phyloP scores from a whole-genome alignment of 2,797 vertebrate species.

The Ibycter americanus region DNA sequence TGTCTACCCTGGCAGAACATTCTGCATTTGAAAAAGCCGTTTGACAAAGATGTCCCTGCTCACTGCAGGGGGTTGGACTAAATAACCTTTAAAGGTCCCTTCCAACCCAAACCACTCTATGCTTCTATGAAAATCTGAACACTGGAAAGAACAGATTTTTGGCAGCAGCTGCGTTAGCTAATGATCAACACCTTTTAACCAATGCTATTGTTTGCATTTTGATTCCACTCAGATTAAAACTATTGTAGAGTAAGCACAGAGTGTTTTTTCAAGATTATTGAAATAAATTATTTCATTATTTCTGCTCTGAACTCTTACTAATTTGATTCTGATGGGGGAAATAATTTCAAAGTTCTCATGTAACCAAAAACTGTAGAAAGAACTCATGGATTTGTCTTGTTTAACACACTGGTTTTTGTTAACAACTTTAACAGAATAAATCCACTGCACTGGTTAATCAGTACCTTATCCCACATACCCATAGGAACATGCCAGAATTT shows the following conservation, averaged over 20 bases:
- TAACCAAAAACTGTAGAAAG: background rate
- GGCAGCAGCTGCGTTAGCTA: accelerated
- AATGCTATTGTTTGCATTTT: background rate
- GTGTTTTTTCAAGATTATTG: background rate
- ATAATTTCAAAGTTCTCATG: background rate
- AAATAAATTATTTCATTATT: background rate
- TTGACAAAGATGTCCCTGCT: background rate
- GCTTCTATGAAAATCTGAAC: background rate
- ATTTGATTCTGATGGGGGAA: background rate
- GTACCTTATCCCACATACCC: background rate
- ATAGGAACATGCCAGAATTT: background rate
- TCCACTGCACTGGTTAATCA: background rate
- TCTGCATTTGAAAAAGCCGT: background rate
- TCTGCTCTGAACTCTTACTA: background rate
- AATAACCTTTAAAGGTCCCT: background rate
- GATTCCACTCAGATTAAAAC: background rate
- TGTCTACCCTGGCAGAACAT: accelerated
- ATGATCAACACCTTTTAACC: background rate
- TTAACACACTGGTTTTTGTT: background rate
- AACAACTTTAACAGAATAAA: background rate
- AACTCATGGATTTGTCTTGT: background rate
- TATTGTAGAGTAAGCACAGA: background rate
- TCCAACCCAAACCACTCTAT: background rate
- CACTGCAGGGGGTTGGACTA: background rate
- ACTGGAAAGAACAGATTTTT: background rate